phyloP scores from a whole-genome alignment of 2,888 invertebrate genomes.

The Sicus ferrugineus region DNA sequence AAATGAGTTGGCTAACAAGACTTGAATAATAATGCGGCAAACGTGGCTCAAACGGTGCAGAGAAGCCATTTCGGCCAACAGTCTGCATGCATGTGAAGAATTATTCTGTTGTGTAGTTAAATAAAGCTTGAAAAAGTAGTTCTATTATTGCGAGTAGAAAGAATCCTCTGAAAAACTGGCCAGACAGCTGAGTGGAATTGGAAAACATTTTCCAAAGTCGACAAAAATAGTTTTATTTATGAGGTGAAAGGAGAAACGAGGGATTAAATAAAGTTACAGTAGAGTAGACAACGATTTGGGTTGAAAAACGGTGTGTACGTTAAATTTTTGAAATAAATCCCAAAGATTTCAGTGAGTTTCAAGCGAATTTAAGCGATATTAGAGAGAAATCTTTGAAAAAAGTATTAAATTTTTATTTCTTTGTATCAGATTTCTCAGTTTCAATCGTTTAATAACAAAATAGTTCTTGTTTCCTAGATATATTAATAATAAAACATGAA shows the following conservation, averaged over 20 bases:
- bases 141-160: neutral
- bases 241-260: neutral
- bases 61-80: slow-evolving; percentile 18
- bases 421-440: too few species aligned
- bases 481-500: too few species aligned
- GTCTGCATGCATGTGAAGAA: neutral
- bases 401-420: too few species aligned
- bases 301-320: neutral
- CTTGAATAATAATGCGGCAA: slow-evolving; percentile 17
- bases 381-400: too few species aligned
- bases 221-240: neutral
- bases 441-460: too few species aligned
- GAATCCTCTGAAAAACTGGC: neutral
- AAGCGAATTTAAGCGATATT: too few species aligned
- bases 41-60: neutral
- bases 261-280: neutral
- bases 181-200: neutral
- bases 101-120: neutral
- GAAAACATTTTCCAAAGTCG: neutral
- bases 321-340: too few species aligned
- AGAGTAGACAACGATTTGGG: neutral
- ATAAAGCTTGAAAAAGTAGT: neutral
- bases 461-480: too few species aligned
- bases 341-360: too few species aligned
- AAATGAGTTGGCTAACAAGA: slow-evolving; percentile 20